phyloP scores from a whole-genome alignment of 2,888 invertebrate genomes.

The Saturnia pavonia region DNA sequence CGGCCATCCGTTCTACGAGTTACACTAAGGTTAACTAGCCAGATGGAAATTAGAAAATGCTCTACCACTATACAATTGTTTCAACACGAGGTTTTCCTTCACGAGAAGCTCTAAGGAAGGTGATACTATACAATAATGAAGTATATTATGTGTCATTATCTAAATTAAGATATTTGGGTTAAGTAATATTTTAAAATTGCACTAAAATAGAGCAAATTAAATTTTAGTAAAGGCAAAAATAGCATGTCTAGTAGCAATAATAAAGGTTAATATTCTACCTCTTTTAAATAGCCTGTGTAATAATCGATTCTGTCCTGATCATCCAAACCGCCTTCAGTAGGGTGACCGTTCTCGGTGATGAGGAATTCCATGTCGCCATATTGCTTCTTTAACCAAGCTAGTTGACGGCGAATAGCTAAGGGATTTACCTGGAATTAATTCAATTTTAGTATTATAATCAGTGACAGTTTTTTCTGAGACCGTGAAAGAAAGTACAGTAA shows the following conservation, averaged over 20 bases:
- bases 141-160: too few species aligned
- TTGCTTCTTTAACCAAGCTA: slow-evolving; percentile 61
- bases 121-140: too few species aligned
- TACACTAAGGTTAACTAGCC: too few species aligned
- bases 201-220: too few species aligned
- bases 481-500: neutral
- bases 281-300: slow-evolving; percentile 42
- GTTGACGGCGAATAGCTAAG: slow-evolving; percentile 59
- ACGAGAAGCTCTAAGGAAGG: too few species aligned
- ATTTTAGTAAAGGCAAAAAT: neutral
- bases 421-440: slow-evolving; percentile 54
- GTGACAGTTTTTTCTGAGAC: too few species aligned
- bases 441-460: neutral
- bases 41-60: too few species aligned
- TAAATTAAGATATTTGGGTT: too few species aligned
- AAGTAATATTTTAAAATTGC: too few species aligned
- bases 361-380: slow-evolving; percentile 62
- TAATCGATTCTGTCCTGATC: slow-evolving; percentile 45
- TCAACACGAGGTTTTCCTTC: too few species aligned
- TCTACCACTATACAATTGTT: too few species aligned
- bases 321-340: slow-evolving; percentile 37
- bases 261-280: slow-evolving; percentile 33
- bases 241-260: neutral
- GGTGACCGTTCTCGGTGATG: slow-evolving; percentile 71
- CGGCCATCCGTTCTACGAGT: too few species aligned